A percentile compares a stretch with the other conserved stretches of the same genome.
Conservation (phyloP, 2,797 vertebrate genomes). For the Aplochiton taeniatus region DNA sequence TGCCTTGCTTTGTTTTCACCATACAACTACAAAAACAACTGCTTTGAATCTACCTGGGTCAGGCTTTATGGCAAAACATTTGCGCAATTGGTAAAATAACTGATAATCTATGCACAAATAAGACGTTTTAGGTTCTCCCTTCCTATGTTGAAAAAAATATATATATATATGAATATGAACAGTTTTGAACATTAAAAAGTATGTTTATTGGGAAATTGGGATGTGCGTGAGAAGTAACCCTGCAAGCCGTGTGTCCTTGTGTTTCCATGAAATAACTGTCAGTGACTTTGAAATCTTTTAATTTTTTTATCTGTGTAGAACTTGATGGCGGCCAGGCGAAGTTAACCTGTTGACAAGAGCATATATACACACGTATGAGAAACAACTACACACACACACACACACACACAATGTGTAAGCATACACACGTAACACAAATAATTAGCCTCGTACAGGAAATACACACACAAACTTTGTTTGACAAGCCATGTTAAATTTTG, state of each 20-base stretch:
- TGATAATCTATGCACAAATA: conserved; percentile 9
- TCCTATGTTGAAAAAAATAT: background rate
- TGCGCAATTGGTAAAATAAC: conserved; percentile 10
- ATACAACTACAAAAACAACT: background rate
- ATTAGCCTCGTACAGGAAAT: background rate
- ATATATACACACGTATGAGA: too few relatives aligned
- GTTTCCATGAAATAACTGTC: background rate
- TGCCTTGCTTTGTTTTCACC: too few relatives aligned
- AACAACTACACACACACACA: too few relatives aligned
- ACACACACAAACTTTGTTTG: background rate
- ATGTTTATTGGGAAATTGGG: background rate
- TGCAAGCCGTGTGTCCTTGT: background rate
- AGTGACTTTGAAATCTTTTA: background rate
- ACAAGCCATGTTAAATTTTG: background rate
- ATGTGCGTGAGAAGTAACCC: conserved; percentile 3
- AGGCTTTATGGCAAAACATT: conserved; percentile 6
- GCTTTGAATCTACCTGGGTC: background rate
- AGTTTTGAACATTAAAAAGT: conserved; percentile 9
- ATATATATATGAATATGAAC: background rate
- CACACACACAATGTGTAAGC: background rate
- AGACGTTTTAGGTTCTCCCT: conserved; percentile 10
- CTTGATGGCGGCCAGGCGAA: background rate
- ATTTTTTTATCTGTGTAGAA: background rate
- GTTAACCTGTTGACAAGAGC: background rate
- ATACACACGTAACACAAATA: background rate